Percentiles rank a stretch among this genome's conserved stretches.
phyloP scores from a whole-genome alignment of 2,113 vertebrate genomes.

The Chitala chitala region DNA sequence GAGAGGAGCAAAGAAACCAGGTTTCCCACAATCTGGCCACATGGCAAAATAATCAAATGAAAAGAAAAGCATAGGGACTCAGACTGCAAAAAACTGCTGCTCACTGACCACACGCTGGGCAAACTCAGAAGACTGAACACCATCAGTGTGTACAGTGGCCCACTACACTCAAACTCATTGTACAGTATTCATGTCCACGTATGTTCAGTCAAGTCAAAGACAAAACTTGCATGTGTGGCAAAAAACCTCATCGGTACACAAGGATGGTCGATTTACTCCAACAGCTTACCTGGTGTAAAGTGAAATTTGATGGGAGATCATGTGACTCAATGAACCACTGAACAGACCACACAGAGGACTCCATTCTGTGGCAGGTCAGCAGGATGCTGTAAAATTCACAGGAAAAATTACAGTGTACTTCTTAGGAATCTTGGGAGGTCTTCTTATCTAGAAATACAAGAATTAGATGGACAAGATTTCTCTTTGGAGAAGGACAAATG shows the following conservation, averaged over 20 bases:
- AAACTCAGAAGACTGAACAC: too few species aligned
- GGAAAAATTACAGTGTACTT: not conserved
- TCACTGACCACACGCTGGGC: too few species aligned
- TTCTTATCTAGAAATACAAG: constrained; percentile 2
- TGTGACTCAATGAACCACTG: too few species aligned
- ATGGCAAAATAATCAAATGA: not conserved
- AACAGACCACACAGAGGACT: too few species aligned
- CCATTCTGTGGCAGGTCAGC: not conserved
- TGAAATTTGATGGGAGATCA: too few species aligned
- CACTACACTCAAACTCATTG: too few species aligned
- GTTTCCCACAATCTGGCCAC: too few species aligned
- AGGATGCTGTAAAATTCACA: not conserved
- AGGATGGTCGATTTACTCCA: not conserved
- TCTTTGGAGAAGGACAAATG: not conserved
- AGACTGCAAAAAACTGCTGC: not conserved
- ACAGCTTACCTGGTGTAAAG: not conserved
- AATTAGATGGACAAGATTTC: not conserved
- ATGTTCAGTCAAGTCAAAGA: too few species aligned
- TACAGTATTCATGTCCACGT: too few species aligned
- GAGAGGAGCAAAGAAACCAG: too few species aligned
- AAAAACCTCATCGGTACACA: not conserved
- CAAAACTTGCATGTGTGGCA: too few species aligned
- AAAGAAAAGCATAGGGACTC: not conserved
- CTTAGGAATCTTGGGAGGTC: not conserved
- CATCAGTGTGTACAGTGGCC: too few species aligned